Base-by-base conservation (phyloP, 2,888 invertebrate genomes). In the Caenorhabditis imperialis region DNA sequence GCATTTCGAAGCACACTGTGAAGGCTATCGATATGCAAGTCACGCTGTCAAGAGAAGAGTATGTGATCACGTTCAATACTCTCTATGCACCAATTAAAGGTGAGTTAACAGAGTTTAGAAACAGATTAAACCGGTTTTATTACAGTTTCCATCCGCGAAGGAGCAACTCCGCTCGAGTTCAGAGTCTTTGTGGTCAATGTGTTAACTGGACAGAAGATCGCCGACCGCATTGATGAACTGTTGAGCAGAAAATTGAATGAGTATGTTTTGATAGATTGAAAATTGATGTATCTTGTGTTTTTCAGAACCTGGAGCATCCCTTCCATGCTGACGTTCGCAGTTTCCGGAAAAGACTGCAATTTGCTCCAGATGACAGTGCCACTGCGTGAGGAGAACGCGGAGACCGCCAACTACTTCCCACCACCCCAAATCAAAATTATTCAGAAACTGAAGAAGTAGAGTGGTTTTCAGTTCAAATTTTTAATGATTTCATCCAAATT, bases 271-370 rank as follows among this genome's bases (percentile, higher is more conserved):
- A 7, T 30, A 30, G 30, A 7, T 30, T 30, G 30, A 30, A 10
- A 30, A 30, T 30, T 30, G 10, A 30, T 7, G 30, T 30, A 7
- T 6, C 30, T 30, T 30, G 10, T 3, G 33, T 30, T 12, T 62
- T 54, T 40, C 48, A 65, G 63, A 14, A 51, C 50, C 0, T 57
- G 67, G 57, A 67, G 57, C 45, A 58, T 67, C 22, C 67, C 67
- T 5, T n/a, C 25, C 25, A 67, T 25, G 37, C 37, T 67, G 37
- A 51, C 51, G 0, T 25, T 27, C 20, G 33, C 35, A 1, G 67
- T 67, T 1, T 44, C 42, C 6, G 57, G 35, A 0, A 44, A 44
- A 8, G 67, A 67, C 22, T 57, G 50, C 30, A 30, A 47, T 2
- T 22, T 63, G 30, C 8, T 1, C 1, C 38, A 63, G 18, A 35